Conservation (phyloP, 2,797 vertebrate genomes). For the Pangasius larnaudii region DNA sequence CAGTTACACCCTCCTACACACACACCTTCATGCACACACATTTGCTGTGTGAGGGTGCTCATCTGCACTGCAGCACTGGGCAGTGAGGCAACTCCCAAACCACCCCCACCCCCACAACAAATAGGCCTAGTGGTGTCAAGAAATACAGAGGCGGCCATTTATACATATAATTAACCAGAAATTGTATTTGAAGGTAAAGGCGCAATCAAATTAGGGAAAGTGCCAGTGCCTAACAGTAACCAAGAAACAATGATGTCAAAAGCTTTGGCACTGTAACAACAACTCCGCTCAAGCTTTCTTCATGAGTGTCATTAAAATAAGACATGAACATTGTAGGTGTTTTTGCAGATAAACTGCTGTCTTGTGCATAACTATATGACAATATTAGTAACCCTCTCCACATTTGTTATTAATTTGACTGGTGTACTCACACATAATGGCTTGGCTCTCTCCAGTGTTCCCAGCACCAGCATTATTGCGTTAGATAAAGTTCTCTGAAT, state of each 20-base stretch:
- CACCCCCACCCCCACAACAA: background rate
- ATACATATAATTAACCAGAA: background rate
- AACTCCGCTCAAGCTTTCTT: background rate
- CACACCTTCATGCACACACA: constrained; percentile 30
- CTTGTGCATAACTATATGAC: background rate
- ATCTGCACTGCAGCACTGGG: constrained; percentile 54
- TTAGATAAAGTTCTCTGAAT: background rate
- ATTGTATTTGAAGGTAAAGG: background rate
- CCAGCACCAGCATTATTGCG: background rate
- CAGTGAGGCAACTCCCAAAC: constrained; percentile 37
- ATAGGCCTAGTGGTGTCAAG: background rate
- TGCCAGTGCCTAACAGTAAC: background rate
- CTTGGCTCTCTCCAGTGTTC: background rate
- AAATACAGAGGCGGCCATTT: background rate
- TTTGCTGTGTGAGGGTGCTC: constrained; percentile 21
- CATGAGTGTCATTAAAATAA: background rate
- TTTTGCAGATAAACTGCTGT: background rate
- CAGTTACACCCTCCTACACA: background rate
- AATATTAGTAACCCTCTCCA: background rate
- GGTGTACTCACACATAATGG: background rate
- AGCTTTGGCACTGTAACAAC: background rate
- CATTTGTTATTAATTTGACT: background rate
- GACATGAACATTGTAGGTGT: background rate
- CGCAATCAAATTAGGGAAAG: background rate
- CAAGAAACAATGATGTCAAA: background rate